Conservation (phyloP, 1,140 invertebrate species). For the Steinernema feltiae region DNA sequence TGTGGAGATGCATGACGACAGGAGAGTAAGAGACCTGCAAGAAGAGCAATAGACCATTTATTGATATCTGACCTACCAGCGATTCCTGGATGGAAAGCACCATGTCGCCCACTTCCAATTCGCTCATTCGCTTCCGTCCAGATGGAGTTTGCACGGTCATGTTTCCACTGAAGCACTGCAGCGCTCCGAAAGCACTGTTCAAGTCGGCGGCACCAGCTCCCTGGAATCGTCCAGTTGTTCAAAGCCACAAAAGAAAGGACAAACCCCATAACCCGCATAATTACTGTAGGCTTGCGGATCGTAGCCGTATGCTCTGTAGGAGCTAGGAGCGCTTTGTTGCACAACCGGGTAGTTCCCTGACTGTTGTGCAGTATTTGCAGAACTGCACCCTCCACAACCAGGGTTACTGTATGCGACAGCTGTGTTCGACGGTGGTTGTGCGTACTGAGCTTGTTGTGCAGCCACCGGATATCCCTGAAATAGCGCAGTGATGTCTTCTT, state of each 20-base stretch:
- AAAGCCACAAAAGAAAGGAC: neutral
- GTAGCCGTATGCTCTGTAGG: neutral
- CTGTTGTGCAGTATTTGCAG: no score
- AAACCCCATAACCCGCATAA: neutral
- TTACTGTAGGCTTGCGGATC: neutral
- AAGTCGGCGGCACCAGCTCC: neutral
- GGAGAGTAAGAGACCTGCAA: conserved; percentile 24
- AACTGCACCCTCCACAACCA: no score
- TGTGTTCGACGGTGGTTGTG: neutral
- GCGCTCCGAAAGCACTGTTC: conserved; percentile 23
- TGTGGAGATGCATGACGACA: conserved; percentile 37
- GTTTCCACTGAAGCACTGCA: conserved; percentile 34
- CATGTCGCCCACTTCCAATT: conserved; percentile 32
- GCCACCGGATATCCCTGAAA: neutral
- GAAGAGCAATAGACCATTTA: neutral
- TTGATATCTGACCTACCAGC: conserved; percentile 13
- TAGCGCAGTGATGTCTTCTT: neutral
- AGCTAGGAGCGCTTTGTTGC: neutral
- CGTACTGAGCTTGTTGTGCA: neutral
- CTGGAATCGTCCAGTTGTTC: neutral
- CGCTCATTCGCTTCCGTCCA: conserved; percentile 29
- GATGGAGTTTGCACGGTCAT: conserved; percentile 27
- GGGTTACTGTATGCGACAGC: no score
- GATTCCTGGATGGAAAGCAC: conserved; percentile 33
- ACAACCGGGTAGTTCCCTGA: neutral